Conservation (phyloP, 2,888 invertebrate genomes). For the Sympetrum striolatum region DNA sequence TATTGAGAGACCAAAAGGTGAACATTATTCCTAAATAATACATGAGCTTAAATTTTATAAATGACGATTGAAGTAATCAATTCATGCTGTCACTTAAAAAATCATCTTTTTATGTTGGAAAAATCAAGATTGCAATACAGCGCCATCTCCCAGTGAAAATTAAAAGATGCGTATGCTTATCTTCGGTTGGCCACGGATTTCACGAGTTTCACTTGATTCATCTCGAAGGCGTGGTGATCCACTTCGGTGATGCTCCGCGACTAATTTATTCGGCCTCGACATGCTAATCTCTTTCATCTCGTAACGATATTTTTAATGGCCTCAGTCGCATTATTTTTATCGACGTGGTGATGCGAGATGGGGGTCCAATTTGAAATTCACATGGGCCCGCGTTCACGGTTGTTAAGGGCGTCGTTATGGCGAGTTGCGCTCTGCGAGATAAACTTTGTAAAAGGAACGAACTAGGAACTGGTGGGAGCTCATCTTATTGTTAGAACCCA, state of each 20-base stretch:
- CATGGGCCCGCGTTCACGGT: background rate
- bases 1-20: no score
- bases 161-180: background rate
- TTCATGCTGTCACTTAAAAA: no score
- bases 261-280: background rate
- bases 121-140: background rate
- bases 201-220: background rate
- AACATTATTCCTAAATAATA: no score
- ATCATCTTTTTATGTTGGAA: no score
- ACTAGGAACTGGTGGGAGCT: background rate
- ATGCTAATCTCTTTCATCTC: background rate
- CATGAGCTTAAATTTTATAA: no score
- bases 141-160: background rate
- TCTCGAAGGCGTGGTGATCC: background rate
- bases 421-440: background rate
- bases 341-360: no score
- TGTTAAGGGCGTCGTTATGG: background rate
- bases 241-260: background rate
- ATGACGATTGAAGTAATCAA: no score
- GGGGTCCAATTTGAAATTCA: background rate
- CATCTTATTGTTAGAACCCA: background rate
- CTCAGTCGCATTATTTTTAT: background rate
- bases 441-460: background rate
- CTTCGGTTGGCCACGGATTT: background rate
- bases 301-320: background rate